Conservation (phyloP, 2,113 vertebrate genomes). For the Piprites chloris region DNA sequence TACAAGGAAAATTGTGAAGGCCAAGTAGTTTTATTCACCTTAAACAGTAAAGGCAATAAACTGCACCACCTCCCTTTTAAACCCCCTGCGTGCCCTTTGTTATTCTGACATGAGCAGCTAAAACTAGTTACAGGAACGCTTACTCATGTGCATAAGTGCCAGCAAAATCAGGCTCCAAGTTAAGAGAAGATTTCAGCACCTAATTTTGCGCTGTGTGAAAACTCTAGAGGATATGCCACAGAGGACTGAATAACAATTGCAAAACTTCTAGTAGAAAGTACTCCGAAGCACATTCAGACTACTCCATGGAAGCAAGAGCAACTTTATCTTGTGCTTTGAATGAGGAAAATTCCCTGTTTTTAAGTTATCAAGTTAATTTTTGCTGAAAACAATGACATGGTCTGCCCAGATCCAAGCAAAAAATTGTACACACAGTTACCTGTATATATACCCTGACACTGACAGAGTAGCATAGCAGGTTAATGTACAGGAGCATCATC, state of each 20-base stretch:
- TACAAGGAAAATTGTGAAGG: not conserved
- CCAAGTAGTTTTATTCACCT: not conserved
- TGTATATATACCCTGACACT: not conserved
- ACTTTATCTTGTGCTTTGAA: not conserved
- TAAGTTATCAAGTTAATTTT: not conserved
- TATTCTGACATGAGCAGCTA: not conserved
- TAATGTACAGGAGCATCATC: not conserved
- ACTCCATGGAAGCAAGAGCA: not conserved
- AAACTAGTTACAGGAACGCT: not conserved
- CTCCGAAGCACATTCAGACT: not conserved
- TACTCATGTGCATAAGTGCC: not conserved
- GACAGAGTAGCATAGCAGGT: not conserved
- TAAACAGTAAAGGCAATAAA: not conserved
- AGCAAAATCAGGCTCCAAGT: not conserved
- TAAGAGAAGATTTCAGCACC: not conserved
- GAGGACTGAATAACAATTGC: not conserved
- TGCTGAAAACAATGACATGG: not conserved
- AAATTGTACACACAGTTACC: not conserved
- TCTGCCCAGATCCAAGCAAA: not conserved
- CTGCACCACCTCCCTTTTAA: not conserved
- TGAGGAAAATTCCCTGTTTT: not conserved
- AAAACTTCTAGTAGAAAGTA: not conserved
- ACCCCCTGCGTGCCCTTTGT: not conserved
- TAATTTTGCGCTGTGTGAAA: not conserved
- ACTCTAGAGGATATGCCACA: not conserved